Base-by-base conservation (phyloP, 2,888 invertebrate species). In the Tenthredo livida region DNA sequence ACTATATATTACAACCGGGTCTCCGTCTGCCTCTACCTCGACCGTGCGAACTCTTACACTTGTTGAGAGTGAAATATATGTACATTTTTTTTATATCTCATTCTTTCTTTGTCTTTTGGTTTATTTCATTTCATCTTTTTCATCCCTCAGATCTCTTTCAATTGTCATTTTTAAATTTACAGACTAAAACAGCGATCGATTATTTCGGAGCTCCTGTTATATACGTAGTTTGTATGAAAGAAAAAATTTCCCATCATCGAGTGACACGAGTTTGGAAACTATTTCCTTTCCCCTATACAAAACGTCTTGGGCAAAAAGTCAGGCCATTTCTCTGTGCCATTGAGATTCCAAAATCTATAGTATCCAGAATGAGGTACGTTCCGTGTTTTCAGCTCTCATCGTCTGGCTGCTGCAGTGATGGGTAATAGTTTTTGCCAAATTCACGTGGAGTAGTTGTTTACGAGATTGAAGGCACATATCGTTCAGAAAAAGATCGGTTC, bases 391-490 rank as follows among this genome's bases (percentile, higher is more conserved):
- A 50, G 6, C 9, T 50, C 37, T 43, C 43, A 25, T 43, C 21
- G 72, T 17, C 37, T 47, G 70, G n/a, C n/a, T n/a, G n/a, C n/a
- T n/a, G n/a, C 70, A 37, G 33, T 70, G 37, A 25, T 61, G 6
- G 58, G 29, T 10, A 15, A 72, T 40, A 21, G 75, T 50, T n/a
- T 50, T 77, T 50, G 33, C 29, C 54, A 15, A n/a, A 25, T 50
- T 40, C 25, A 77, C 77, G 5, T 12, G 43, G 43, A 73, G 40
- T 21, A 72, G 85, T 85, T 85, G 85, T 85, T 85, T 85, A 85
- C 82, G 85, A 85, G 21, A 72, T 50, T 21, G 25, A 82, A 65
- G 72, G n/a, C 37, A 70, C 43, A 83, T 72, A 72, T 70, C 82
- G 67, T 67, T n/a, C 21, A 54, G 47, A 85, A 85, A 85, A 85